Percentiles rank a stretch among this genome's conserved stretches.
Conservation (phyloP, 2,888 invertebrate genomes). For the Blomia tropicalis region DNA sequence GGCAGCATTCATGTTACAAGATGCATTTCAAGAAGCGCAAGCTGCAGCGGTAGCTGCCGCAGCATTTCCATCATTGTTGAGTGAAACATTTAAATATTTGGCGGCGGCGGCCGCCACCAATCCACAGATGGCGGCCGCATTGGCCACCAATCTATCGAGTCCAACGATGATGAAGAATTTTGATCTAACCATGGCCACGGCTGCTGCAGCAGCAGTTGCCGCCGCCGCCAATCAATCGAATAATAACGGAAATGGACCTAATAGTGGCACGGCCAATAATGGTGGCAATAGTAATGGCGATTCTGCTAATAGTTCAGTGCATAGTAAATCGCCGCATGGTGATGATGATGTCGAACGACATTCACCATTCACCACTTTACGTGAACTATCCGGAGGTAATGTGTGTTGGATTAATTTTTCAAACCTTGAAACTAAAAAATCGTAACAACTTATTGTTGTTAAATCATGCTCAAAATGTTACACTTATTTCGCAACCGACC, state of each 20-base stretch:
- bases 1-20: constrained; percentile 1
- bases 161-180: constrained; percentile 1
- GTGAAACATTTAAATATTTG: constrained; percentile 31
- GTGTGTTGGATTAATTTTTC: too few species aligned
- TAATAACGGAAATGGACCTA: not conserved
- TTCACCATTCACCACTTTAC: not conserved
- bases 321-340: not conserved
- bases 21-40: constrained; percentile 10
- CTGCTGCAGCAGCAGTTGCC: constrained; percentile 4
- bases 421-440: too few species aligned
- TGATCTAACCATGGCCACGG: constrained; percentile 4
- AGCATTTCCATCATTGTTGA: constrained; percentile 29
- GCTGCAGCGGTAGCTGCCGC: constrained; percentile 24
- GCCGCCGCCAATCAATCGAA: not conserved
- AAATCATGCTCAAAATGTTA: too few species aligned
- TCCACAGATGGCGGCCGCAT: constrained; percentile 30
- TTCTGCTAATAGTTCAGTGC: not conserved
- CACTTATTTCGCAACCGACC: too few species aligned
- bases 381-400: not conserved
- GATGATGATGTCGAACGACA: not conserved
- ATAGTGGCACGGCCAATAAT: too few species aligned
- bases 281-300: not conserved
- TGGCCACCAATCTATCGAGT: constrained; percentile 21
- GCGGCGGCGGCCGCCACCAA: constrained; percentile 29
- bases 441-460: too few species aligned